These are phyloP conservation scores for Lottia scabra DNA, from an alignment of 2,888 invertebrate species.

Conservation along the genomic window DNA sequence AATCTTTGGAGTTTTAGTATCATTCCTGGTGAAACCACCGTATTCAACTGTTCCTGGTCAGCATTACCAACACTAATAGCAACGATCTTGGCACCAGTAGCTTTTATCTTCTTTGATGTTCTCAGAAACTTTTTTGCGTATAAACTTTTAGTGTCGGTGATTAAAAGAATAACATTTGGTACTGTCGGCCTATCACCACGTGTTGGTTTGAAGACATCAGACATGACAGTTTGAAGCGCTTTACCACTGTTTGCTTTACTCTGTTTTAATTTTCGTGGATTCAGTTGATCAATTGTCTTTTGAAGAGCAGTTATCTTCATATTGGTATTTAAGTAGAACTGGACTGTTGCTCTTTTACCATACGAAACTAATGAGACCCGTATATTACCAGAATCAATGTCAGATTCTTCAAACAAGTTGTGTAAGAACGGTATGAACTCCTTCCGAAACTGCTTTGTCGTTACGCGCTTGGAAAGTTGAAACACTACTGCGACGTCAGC, in stretches of 20 bases:
- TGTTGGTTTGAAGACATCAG: constrained; percentile 29
- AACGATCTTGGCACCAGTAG: constrained; percentile 43
- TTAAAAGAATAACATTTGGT: constrained; percentile 48
- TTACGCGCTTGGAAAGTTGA: constrained; percentile 39
- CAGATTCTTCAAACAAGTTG: constrained; percentile 38
- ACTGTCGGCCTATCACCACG: constrained; percentile 39
- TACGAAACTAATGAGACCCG: constrained; percentile 62
- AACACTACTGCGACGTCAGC: constrained; percentile 48
- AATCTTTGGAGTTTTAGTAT: too few relatives aligned
- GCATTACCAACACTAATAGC: constrained; percentile 37
- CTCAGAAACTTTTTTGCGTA: constrained; percentile 32
- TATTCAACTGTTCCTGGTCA: constrained; percentile 29
- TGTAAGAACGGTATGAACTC: constrained; percentile 39
- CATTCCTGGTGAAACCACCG: constrained; percentile 26
- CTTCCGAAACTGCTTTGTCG: constrained; percentile 36
- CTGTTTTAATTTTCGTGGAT: constrained; percentile 23
- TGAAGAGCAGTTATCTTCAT: constrained; percentile 22
- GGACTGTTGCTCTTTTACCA: constrained; percentile 46
- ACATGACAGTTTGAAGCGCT: constrained; percentile 30
- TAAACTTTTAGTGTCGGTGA: constrained; percentile 46
- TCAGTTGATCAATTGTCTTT: constrained; percentile 28
- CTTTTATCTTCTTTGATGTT: constrained; percentile 44
- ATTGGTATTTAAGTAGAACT: constrained; percentile 31
- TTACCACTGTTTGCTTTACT: constrained; percentile 27
- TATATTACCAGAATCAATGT: constrained; percentile 40